A percentile compares a stretch with the other conserved stretches of the same genome.
phyloP scores from a whole-genome alignment of 2,888 invertebrate genomes.

The Ophioninae sp. region DNA sequence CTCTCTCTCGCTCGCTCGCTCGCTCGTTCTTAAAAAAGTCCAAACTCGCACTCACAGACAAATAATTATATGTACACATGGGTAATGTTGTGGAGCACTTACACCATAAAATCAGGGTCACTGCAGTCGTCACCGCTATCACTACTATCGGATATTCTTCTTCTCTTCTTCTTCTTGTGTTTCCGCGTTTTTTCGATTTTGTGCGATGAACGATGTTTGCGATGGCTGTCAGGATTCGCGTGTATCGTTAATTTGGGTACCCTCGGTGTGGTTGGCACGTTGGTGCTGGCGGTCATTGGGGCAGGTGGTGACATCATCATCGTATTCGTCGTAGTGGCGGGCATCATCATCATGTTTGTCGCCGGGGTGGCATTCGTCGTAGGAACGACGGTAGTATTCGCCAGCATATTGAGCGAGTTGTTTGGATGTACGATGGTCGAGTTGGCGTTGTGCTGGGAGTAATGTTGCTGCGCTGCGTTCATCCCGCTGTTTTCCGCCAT shows the following conservation, averaged over 20 bases:
- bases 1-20: conserved; percentile 19
- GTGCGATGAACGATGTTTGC: conserved; percentile 77
- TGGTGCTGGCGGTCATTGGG: conserved; percentile 10
- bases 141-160: conserved; percentile 79
- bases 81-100: conserved; percentile 65
- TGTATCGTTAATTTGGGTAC: conserved; percentile 79
- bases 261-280: conserved; percentile 69
- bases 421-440: conserved; percentile 71
- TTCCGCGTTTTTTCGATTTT: conserved; percentile 79
- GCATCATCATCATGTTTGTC: conserved; percentile 32
- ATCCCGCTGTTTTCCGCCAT: conserved; percentile 7
- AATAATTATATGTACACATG: conserved; percentile 56
- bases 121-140: conserved; percentile 87
- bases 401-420: conserved; percentile 69
- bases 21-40: conserved; percentile 48
- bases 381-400: conserved; percentile 25
- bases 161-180: conserved; percentile 79
- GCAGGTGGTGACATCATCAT: conserved; percentile 40
- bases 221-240: conserved; percentile 74
- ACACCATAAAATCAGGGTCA: conserved; percentile 83
- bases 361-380: background rate
- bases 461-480: conserved; percentile 60
- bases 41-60: conserved; percentile 54
- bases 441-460: conserved; percentile 60
- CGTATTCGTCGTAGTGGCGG: background rate